Evolutionary conservation across 2,113 vertebrate genomes (phyloP).

Genomic region (Triplophysa siluroides): DNA sequence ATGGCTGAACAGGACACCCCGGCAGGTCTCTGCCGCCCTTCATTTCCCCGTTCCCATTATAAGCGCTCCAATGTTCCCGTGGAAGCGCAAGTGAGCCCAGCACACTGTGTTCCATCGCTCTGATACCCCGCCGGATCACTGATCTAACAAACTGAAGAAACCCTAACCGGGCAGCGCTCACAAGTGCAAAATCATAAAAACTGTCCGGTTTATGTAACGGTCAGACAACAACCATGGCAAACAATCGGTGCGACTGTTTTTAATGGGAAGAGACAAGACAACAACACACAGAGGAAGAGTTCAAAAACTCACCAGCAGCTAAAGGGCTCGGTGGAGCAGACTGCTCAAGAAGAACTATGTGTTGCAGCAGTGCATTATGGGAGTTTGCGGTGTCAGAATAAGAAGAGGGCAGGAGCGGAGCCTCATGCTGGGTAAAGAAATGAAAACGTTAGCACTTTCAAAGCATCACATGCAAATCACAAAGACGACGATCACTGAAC

Average conservation of each 20-base stretch:
- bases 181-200: neutral
- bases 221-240: neutral
- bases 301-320: slow-evolving; percentile 79
- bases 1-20: neutral
- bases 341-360: slow-evolving; percentile 93
- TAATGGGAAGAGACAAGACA: no score
- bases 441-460: neutral
- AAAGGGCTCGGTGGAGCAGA: slow-evolving; percentile 82
- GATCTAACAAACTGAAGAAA: slow-evolving; percentile 24
- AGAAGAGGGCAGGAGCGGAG: slow-evolving; percentile 81
- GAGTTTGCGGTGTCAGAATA: slow-evolving; percentile 78
- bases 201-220: neutral
- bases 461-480: neutral
- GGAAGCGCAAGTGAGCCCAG: neutral
- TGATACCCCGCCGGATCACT: neutral
- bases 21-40: neutral
- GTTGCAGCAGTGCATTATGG: slow-evolving; percentile 87
- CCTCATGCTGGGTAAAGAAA: slow-evolving; percentile 77
- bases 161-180: neutral
- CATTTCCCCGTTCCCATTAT: neutral
- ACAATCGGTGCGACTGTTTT: neutral
- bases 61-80: neutral
- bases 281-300: neutral
- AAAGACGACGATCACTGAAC: neutral
- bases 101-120: slow-evolving; percentile 6